phyloP scores from a whole-genome alignment of 2,113 vertebrate genomes.

The Mellivora capensis region DNA sequence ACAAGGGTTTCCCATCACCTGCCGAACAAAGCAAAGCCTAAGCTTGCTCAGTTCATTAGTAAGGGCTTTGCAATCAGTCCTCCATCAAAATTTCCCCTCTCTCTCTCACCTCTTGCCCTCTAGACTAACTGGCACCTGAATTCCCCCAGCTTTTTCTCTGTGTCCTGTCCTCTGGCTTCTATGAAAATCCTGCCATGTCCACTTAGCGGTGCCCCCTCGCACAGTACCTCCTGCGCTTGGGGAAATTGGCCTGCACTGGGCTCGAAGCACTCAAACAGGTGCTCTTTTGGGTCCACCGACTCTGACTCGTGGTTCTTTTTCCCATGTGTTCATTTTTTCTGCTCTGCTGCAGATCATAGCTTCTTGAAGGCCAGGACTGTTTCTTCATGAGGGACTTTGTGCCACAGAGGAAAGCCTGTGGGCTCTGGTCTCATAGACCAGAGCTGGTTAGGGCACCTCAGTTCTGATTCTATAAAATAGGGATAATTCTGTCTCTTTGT shows the following conservation, averaged over 20 bases:
- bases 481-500: neutral
- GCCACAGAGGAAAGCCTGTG: rapidly evolving
- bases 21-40: neutral
- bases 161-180: neutral
- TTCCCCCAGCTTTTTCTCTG: neutral
- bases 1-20: neutral
- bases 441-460: neutral
- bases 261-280: rapidly evolving
- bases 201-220: rapidly evolving
- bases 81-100: neutral
- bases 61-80: neutral
- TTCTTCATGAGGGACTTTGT: neutral
- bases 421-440: neutral
- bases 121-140: neutral
- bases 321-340: neutral
- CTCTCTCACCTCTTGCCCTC: neutral
- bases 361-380: neutral
- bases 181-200: neutral
- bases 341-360: rapidly evolving
- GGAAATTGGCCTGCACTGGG: rapidly evolving
- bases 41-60: neutral
- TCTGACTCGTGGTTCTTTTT: rapidly evolving
- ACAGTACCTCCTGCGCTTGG: neutral
- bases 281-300: neutral
- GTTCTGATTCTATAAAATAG: neutral